Base-by-base conservation (phyloP, 1,140 invertebrate genomes). In the Conus betulinus region DNA sequence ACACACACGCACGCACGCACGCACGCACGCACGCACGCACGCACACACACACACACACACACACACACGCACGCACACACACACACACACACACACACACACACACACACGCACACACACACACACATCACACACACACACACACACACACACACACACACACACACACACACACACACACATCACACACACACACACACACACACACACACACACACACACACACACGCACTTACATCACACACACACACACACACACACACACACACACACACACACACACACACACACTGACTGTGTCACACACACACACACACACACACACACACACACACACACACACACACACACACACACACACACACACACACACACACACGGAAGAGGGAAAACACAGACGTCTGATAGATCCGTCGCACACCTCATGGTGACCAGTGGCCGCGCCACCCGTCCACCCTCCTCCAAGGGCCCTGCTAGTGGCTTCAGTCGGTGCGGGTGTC, bases 121-220 rank as follows among this genome's bases (percentile, higher is more conserved):
- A 13, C 27, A n/a, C n/a, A n/a, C n/a, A n/a, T n/a, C n/a, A n/a
- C 60, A 25, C 60, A 15, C 83, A 7, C 51, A 7, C 55, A 8
- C 83, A 67, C 60, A 25, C 60, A 60, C 53, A 25, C 83, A 60
- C 83, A 23, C 83, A 60, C 53, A 7, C 83, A 53, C 60, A 84
- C 67, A 87, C 85, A 52, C 67, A 76, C 39, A 87, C 63, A 53
- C 51, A 71, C 10, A 71, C 71, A 67, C 85, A 78, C 85, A 87
- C 74, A 63, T 51, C 85, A 87, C 85, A 52, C 85, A 87, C 53
- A 85, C 84, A 85, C 53, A 85, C 53, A 85, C 3, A 51, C 27
- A 15, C 55, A 52, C 81, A 51, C 81, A 74, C 71, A 74, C 71
- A 74, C 71, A 27, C 76, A 79, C 25, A 17, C 39, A 79, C 25